phyloP scores from a whole-genome alignment of 2,113 vertebrate genomes.

The Vimba vimba region DNA sequence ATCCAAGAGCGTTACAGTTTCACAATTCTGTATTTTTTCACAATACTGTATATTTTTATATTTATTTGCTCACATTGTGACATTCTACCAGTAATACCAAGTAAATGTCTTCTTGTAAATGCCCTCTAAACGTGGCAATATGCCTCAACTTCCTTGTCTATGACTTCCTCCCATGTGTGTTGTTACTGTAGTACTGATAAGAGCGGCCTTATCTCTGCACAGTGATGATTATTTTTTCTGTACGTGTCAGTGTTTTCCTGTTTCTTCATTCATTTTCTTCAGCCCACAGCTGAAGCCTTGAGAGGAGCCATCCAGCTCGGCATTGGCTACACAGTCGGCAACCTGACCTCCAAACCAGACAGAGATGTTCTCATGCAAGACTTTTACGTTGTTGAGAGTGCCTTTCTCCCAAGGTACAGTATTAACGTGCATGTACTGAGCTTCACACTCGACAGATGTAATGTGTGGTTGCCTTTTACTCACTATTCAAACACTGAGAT shows the following conservation, averaged over 20 bases:
- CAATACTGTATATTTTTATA: no score
- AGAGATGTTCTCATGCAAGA: constrained; percentile 99
- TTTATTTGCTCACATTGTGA: background rate
- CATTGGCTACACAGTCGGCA: constrained; percentile 94
- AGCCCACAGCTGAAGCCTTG: constrained; percentile 90
- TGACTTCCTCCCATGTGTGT: constrained; percentile 29
- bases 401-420: constrained; percentile 90
- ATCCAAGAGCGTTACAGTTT: no score
- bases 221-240: constrained; percentile 27
- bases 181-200: constrained; percentile 28
- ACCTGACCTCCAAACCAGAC: constrained; percentile 93
- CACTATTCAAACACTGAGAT: background rate
- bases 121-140: background rate
- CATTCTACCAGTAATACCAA: background rate
- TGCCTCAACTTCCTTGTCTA: constrained; percentile 6
- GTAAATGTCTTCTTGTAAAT: background rate
- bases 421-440: constrained; percentile 36
- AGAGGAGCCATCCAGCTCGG: constrained; percentile 95
- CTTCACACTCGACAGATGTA: background rate
- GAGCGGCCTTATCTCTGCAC: constrained; percentile 23
- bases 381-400: constrained; percentile 95
- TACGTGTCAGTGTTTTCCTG: background rate
- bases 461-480: background rate
- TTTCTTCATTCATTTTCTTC: constrained; percentile 27
- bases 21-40: no score